Evolutionary conservation across 2,113 vertebrate genomes (phyloP).

Genomic region (Apistogramma diplotaenia): DNA sequence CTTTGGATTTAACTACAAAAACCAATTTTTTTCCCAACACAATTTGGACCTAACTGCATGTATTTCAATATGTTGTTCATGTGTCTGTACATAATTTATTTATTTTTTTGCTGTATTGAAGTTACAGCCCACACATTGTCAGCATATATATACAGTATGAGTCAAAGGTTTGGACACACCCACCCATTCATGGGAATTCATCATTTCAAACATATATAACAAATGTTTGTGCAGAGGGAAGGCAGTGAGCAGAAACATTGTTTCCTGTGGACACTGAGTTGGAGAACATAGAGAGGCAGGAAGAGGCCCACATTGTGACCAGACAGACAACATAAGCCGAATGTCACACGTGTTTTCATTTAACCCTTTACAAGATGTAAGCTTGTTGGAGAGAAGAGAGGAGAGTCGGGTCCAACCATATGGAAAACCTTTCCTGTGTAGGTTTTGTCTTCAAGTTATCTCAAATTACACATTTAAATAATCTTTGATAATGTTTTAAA

Average conservation of each 20-base stretch:
- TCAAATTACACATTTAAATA: neutral
- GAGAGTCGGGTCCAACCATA: neutral
- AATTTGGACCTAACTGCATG: neutral
- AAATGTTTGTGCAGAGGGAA: neutral
- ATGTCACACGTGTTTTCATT: conserved; percentile 63
- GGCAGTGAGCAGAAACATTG: neutral
- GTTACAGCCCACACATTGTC: no score
- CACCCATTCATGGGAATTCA: no score
- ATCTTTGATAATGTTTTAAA: neutral
- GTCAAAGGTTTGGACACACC: no score
- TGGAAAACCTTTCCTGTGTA: neutral
- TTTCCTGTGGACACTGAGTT: conserved; percentile 9
- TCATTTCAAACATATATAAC: no score
- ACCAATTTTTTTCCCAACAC: neutral
- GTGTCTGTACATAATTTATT: neutral
- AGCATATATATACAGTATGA: no score
- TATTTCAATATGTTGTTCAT: neutral
- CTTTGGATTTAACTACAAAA: no score
- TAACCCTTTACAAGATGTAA: conserved; percentile 62
- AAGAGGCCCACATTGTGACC: conserved; percentile 55
- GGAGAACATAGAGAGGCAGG: conserved; percentile 36
- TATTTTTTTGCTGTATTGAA: no score
- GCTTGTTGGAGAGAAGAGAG: conserved; percentile 5
- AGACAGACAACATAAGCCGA: conserved; percentile 45
- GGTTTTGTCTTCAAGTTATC: neutral